Evolutionary conservation across 2,888 invertebrate species (phyloP), one percentile per base, ranked within the genome.

Genomic region (Philereme transversata): DNA sequence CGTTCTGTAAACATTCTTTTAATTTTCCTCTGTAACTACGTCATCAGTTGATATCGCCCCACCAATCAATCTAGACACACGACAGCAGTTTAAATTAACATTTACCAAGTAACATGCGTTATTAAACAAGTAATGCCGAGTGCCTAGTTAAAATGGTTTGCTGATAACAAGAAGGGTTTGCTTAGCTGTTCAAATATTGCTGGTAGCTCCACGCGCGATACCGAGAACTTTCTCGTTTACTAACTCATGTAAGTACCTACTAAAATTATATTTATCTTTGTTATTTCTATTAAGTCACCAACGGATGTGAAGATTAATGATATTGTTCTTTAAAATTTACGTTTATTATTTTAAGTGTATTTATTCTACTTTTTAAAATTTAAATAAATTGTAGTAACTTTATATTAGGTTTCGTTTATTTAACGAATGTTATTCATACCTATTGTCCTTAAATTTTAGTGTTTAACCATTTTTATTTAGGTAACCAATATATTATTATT

Each of bases 181-280:
- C 82, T 83, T 91, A 92, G 91, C 91, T 92, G 92, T 83, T 82
- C 85, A 88, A 92, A 92, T 86, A 87, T 61, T 76, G 81, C 80
- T 86, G 86, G 89, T 88, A 87, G 87, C 84, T 83, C 82, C 83
- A 59, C 81, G 81, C 78, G 74, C 83, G 75, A 79, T 89, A 88
- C 87, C 74, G 73, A 86, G 88, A 90, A 90, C 82, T 87, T 82
- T 84, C 83, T 81, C 79, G 81, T 88, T 86, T 86, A 81, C 82
- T 77, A 81, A 66, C 75, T 77, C 69, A 72, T 77, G 73, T 22
- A 22, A 3, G 22, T 76, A 75, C n/a, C n/a, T n/a, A n/a, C 78
- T 79, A 78, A 80, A 79, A 83, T 83, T 80, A 79, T 81, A 80
- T 82, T 82, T 85, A 82, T 81, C 78, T 80, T 78, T 81, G 78